Base-by-base conservation (phyloP, 2,113 vertebrate species). In the Chaetodon trifascialis region DNA sequence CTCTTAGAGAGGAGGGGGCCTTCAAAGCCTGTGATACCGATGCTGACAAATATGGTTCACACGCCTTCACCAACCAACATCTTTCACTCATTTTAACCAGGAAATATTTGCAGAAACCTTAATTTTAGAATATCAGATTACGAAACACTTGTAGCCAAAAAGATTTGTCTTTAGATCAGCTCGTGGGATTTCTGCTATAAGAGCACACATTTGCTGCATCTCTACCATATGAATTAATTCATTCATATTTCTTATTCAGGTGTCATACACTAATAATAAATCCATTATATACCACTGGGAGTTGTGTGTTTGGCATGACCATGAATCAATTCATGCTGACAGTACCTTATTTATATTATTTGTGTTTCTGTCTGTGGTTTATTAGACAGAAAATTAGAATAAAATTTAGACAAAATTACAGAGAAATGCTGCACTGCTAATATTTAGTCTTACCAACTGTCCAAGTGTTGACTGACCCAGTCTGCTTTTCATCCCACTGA, bases 401-500 rank as follows among this genome's bases (percentile, higher is more conserved):
- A 46, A 12, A 49, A 59, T 38, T 40, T 15, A 19, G 11, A 59
- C 17, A 70, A 5, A n/a, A 7, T 14, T 7, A 15, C 10, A 76
- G 4, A 54, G 9, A 38, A 77, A 15, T 38, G 11, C n/a, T n/a
- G 46, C 14, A 65, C 23, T n/a, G 42, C 2, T 55, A n/a, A 73
- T 73, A 58, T 72, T 75, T 42, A 66, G 16, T 68, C 60, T 30
- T n/a, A 47, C 16, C 6, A n/a, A 34, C 11, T 77, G 21, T 38
- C 55, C 11, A 59, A 62, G 23, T 65, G 49, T 52, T 25, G 64
- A 71, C 36, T 52, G 44, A 68, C 46, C 38, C 23, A 2, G 49
- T 70, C 74, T 44, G 42, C 17, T 69, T 73, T 78, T 77, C 56
- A 74, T 79, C 66, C 59, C 30, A 58, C 38, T 64, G 69, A 76